Conservation (phyloP, 2,888 invertebrate genomes). For the Diogma glabrata region DNA sequence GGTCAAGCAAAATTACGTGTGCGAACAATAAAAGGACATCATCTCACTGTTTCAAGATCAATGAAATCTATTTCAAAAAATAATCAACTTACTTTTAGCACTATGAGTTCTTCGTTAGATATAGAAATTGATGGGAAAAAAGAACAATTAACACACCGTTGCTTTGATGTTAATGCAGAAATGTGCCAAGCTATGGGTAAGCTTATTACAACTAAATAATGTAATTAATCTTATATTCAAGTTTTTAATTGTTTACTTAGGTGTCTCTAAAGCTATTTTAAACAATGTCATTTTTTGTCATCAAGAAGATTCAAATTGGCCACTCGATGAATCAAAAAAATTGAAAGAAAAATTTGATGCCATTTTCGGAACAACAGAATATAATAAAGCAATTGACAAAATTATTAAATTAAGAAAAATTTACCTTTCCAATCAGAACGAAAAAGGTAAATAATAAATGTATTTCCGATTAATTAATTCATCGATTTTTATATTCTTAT, state of each 20-base stretch:
- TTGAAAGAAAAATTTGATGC: constrained; percentile 95
- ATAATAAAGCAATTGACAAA: constrained; percentile 77
- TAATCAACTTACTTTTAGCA: constrained; percentile 47
- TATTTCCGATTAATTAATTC: constrained; percentile 7
- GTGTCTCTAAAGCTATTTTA: constrained; percentile 88
- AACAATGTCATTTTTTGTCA: constrained; percentile 98
- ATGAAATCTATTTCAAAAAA: constrained; percentile 50
- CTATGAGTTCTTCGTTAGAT: constrained; percentile 53
- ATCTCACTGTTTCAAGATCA: constrained; percentile 53
- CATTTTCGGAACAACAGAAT: constrained; percentile 90
- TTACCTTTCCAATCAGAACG: constrained; percentile 40
- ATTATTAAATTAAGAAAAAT: constrained; percentile 56
- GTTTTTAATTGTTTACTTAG: too few species aligned
- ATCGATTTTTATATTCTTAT: constrained; percentile 9
- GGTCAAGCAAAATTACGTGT: constrained; percentile 35
- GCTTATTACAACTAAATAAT: too few species aligned
- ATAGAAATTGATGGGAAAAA: constrained; percentile 39
- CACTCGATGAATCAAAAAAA: constrained; percentile 83
- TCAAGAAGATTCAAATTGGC: constrained; percentile 97
- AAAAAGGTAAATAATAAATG: constrained; percentile 37
- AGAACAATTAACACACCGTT: constrained; percentile 52
- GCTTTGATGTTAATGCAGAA: constrained; percentile 59
- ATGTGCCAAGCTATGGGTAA: constrained; percentile 55
- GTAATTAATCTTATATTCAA: too few species aligned
- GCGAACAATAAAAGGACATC: constrained; percentile 47